Evolutionary conservation across 2,113 vertebrate species (phyloP).

Genomic region (Muntiacus reevesi): DNA sequence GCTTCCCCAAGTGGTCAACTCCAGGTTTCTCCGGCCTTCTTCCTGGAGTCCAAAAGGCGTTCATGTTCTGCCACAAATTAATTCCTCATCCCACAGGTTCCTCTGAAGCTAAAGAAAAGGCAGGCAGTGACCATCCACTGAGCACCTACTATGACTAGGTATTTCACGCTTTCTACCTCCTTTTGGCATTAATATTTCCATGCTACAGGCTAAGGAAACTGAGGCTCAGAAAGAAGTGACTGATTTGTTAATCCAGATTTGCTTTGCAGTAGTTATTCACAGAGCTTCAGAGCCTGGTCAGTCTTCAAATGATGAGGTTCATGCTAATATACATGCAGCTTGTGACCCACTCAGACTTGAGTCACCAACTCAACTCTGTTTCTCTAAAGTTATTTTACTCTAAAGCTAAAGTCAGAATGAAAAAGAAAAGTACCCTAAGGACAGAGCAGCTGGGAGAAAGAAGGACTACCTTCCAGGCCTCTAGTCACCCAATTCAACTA

Average conservation of each 20-base stretch:
- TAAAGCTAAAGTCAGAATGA: neutral
- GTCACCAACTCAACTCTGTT: neutral
- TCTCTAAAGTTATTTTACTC: neutral
- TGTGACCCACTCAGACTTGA: neutral
- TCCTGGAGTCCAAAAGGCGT: neutral
- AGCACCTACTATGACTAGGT: neutral
- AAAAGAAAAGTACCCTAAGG: neutral
- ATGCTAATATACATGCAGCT: neutral
- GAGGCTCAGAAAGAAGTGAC: neutral
- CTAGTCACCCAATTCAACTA: neutral
- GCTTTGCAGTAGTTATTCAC: neutral
- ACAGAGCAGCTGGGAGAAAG: neutral
- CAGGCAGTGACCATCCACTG: neutral
- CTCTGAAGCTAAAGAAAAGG: neutral
- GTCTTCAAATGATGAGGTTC: neutral
- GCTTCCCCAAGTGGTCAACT: neutral
- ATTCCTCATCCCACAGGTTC: neutral
- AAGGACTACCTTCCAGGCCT: neutral
- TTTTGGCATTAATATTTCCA: neutral
- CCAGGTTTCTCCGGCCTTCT: neutral
- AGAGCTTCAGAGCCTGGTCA: neutral
- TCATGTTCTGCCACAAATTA: neutral
- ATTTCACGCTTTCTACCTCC: neutral
- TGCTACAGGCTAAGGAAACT: neutral
- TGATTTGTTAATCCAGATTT: neutral